phyloP scores from a whole-genome alignment of 2,888 invertebrate species.

The Platynereis dumerilii region DNA sequence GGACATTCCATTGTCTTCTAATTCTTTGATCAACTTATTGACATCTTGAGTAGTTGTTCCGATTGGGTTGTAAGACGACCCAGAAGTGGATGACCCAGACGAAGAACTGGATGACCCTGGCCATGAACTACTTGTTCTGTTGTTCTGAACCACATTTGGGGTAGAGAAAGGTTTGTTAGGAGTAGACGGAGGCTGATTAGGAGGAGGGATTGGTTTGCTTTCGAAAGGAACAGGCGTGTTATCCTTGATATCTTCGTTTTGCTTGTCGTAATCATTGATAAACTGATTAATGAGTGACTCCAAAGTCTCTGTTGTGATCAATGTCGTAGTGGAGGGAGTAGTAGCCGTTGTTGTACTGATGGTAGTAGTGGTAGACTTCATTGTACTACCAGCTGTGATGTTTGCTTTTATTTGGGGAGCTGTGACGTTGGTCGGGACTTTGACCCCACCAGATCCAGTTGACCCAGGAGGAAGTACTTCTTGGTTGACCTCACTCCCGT shows the following conservation, averaged over 20 bases:
- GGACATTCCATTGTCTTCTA: too few relatives aligned
- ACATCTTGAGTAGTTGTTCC: too few relatives aligned
- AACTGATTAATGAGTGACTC: neutral
- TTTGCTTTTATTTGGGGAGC: neutral
- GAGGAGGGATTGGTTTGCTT: too few relatives aligned
- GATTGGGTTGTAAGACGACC: too few relatives aligned
- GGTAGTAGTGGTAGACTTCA: slow-evolving; percentile 2
- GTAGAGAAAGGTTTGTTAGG: too few relatives aligned
- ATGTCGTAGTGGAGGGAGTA: neutral
- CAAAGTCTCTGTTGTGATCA: neutral
- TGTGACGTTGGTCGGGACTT: neutral
- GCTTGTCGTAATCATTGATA: neutral
- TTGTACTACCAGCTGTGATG: neutral
- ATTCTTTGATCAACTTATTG: too few relatives aligned
- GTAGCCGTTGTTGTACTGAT: neutral
- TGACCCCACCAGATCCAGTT: neutral
- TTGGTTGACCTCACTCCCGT: neutral
- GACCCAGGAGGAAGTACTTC: neutral
- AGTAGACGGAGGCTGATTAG: too few relatives aligned
- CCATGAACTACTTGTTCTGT: too few relatives aligned
- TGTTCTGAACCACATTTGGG: too few relatives aligned
- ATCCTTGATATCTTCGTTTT: neutral
- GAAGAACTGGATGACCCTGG: too few relatives aligned
- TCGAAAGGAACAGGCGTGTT: neutral
- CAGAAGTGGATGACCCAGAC: too few relatives aligned